phyloP scores from a whole-genome alignment of 2,113 vertebrate genomes.

The Takifugu flavidus region DNA sequence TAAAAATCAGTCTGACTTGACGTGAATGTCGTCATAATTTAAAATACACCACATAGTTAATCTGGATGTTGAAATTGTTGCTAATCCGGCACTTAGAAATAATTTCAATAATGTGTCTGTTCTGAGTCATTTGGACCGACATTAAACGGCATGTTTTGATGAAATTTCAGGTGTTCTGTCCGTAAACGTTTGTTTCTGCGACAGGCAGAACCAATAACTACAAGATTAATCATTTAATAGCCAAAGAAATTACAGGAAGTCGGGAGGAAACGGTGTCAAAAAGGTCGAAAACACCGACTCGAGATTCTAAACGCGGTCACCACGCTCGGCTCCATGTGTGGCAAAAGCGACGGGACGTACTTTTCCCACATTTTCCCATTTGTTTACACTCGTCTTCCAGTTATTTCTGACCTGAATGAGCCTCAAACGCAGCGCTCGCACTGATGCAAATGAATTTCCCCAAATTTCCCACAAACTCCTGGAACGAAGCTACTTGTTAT shows the following conservation, averaged over 20 bases:
- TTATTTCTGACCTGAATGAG: not conserved
- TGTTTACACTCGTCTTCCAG: not conserved
- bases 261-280: too few relatives aligned
- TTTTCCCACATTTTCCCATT: not conserved
- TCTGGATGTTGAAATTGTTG: too few relatives aligned
- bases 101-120: too few relatives aligned
- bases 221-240: not conserved
- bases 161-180: too few relatives aligned
- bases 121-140: too few relatives aligned
- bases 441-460: constrained; percentile 1
- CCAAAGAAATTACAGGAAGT: too few relatives aligned
- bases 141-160: too few relatives aligned
- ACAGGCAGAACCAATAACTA: not conserved
- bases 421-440: constrained; percentile 4
- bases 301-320: not conserved
- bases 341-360: not conserved
- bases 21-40: too few relatives aligned
- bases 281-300: not conserved
- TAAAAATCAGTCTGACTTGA: too few relatives aligned
- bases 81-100: too few relatives aligned
- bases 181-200: too few relatives aligned
- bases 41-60: too few relatives aligned
- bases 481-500: constrained; percentile 76
- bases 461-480: constrained; percentile 24
- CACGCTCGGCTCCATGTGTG: not conserved